Conservation (phyloP, 1,140 invertebrate species). For the Calycopis cecrops region DNA sequence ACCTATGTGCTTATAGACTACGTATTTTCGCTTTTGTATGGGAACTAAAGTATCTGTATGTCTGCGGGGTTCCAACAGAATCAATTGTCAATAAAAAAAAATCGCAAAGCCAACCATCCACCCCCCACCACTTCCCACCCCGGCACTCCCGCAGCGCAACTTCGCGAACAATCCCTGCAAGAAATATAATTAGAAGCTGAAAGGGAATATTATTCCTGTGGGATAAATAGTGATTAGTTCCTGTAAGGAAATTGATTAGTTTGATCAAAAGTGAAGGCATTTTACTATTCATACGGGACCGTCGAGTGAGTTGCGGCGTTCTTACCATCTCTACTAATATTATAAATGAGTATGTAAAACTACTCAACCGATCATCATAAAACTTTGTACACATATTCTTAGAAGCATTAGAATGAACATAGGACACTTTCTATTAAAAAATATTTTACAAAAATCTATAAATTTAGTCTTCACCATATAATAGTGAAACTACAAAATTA, state of each 20-base stretch:
- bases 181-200: slow-evolving; percentile 27
- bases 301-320: background rate
- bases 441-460: too few species aligned
- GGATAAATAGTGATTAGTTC: slow-evolving; percentile 17
- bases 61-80: too few species aligned
- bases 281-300: background rate
- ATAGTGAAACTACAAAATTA: too few species aligned
- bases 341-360: too few species aligned
- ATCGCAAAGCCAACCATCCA: slow-evolving; percentile 14
- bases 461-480: too few species aligned
- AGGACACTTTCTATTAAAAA: too few species aligned
- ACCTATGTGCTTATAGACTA: too few species aligned
- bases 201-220: slow-evolving; percentile 48
- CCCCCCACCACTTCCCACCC: slow-evolving; percentile 1
- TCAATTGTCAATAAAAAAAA: background rate
- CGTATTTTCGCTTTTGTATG: too few species aligned
- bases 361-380: too few species aligned
- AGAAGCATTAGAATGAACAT: too few species aligned
- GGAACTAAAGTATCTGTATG: background rate
- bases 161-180: background rate
- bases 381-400: too few species aligned
- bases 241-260: slow-evolving; percentile 18
- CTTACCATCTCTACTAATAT: too few species aligned
- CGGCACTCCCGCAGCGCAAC: background rate
- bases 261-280: slow-evolving; percentile 30